Conservation (phyloP, 2,113 vertebrate species). For the Elephantulus edwardii region DNA sequence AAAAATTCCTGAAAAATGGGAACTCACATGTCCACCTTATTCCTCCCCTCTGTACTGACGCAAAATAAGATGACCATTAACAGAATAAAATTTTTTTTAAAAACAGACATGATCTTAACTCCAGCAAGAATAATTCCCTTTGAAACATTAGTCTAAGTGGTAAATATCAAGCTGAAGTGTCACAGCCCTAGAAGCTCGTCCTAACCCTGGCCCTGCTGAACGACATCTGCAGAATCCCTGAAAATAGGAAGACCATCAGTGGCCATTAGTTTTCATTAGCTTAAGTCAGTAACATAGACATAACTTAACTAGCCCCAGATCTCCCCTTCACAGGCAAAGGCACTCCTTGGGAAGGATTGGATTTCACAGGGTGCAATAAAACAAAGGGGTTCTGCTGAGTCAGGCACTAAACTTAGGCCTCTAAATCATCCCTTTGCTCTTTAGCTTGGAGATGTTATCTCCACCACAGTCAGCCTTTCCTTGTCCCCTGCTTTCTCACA, state of each 20-base stretch:
- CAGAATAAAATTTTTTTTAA: too few species aligned
- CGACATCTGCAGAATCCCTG: not conserved
- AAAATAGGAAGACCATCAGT: not conserved
- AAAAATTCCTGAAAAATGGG: not conserved
- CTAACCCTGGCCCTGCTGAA: not conserved
- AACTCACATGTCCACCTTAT: not conserved
- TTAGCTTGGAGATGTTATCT: constrained; percentile 13
- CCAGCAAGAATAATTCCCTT: not conserved
- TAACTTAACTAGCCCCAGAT: constrained; percentile 13
- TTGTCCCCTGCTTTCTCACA: not conserved
- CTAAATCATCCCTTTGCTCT: constrained; percentile 10
- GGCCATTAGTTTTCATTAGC: constrained; percentile 50
- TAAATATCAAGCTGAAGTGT: not conserved
- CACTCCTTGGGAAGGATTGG: constrained; percentile 41
- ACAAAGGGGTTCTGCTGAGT: constrained; percentile 65
- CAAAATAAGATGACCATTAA: not conserved
- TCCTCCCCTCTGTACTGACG: not conserved
- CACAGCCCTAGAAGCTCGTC: not conserved
- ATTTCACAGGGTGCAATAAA: constrained; percentile 49
- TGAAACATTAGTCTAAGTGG: not conserved
- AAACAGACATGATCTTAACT: not conserved
- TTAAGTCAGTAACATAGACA: constrained; percentile 61
- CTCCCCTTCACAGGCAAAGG: not conserved
- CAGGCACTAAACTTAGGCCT: constrained; percentile 7
- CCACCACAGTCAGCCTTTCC: not conserved